phyloP scores from a whole-genome alignment of 2,113 vertebrate species.

The Caloenas nicobarica region DNA sequence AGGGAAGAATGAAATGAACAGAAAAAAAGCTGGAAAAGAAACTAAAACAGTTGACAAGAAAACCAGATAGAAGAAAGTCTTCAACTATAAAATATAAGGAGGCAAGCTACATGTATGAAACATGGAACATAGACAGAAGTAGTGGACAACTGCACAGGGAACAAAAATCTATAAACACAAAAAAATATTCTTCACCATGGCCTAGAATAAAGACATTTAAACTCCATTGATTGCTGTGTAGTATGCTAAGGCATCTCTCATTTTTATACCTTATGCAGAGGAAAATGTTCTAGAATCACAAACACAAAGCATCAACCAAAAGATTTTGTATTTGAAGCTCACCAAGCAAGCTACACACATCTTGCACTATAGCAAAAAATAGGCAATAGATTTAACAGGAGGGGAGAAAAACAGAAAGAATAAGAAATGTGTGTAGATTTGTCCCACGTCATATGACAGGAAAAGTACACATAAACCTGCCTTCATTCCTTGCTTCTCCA shows the following conservation, averaged over 20 bases:
- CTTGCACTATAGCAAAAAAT: background rate
- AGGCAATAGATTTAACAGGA: background rate
- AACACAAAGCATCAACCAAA: background rate
- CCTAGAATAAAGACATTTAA: background rate
- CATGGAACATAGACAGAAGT: background rate
- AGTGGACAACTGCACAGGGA: background rate
- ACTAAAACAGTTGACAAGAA: background rate
- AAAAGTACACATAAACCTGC: background rate
- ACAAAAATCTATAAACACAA: background rate
- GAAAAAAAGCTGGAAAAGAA: background rate
- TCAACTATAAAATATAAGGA: background rate
- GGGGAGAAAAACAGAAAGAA: background rate
- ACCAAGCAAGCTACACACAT: background rate
- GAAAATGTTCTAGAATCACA: background rate
- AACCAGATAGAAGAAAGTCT: background rate
- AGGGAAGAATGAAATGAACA: background rate
- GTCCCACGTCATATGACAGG: background rate
- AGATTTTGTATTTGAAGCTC: background rate
- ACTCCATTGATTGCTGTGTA: background rate
- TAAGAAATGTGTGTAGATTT: background rate
- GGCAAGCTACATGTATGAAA: background rate
- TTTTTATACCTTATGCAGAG: background rate
- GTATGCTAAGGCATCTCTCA: background rate
- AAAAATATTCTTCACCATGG: background rate
- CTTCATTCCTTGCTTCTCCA: background rate